Percentiles rank a stretch among this genome's conserved stretches.
These are phyloP conservation scores for Agrochola lota DNA, from an alignment of 2,888 invertebrate genomes.

Conservation along the genomic window DNA sequence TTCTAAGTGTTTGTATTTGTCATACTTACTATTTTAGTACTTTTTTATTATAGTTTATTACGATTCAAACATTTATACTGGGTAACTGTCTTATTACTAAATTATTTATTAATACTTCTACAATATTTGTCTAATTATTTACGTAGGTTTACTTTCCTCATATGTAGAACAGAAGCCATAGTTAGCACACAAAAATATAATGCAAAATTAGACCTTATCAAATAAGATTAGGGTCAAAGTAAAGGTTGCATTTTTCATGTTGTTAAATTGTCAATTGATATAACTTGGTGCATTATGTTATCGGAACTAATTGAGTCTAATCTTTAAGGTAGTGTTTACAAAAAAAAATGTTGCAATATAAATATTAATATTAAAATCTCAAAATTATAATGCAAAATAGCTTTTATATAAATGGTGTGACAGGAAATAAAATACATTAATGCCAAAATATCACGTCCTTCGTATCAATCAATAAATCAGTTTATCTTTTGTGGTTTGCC, in stretches of 20 bases:
- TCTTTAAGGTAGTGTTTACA: background rate
- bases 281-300: conserved; percentile 2
- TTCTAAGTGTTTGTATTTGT: background rate
- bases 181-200: background rate
- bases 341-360: background rate
- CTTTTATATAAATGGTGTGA: background rate
- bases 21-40: background rate
- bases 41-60: background rate
- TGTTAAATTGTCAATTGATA: background rate
- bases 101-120: background rate
- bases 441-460: conserved; percentile 4
- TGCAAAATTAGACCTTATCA: background rate
- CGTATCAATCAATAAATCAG: background rate
- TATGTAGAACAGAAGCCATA: background rate
- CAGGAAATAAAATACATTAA: conserved; percentile 1
- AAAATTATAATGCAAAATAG: background rate
- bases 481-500: background rate
- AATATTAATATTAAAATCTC: background rate
- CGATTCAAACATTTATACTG: background rate
- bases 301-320: background rate
- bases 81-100: background rate
- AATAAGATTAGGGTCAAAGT: background rate
- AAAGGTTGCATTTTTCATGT: background rate
- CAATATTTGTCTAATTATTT: background rate
- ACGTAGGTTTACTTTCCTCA: too few species aligned